Base-by-base conservation (phyloP, 2,888 invertebrate genomes). In the Tyria jacobaeae region DNA sequence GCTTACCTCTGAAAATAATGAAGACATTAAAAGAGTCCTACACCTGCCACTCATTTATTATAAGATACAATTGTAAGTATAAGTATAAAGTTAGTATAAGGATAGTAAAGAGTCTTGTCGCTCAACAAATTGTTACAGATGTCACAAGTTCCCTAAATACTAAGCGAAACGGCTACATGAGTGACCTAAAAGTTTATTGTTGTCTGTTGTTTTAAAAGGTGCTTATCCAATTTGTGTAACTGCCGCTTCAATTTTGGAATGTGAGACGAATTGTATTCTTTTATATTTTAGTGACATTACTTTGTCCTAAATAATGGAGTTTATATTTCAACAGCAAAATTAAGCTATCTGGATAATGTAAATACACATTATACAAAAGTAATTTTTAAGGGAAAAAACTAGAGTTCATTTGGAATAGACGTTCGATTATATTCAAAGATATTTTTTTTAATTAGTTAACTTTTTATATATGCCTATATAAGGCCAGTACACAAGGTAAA, bases 171-270 rank as follows among this genome's bases (percentile, higher is more conserved):
- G 66, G 62, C 69, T 71, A 64, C 7, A 14, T 71, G 62, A 60
- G 59, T 31, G 69, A 73, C 73, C 73, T 71, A 62, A 70, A 73
- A 73, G 65, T 73, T 73, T 71, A 71, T 60, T 27, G 60, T 52
- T 49, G 47, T 57, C 59, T 58, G 41, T 48, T 73, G 62, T 71
- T 69, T 55, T 57, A 61, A 62, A 66, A 63, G 58, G 64, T 66
- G 67, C 56, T 61, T 60, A 63, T 57, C 57, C 59, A 64, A 62
- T 69, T 69, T 64, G 60, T 60, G 37, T 53, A 60, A 17, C 31
- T 21, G 56, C 37, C 56, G 21, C 34, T 68, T 37, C 31, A 58
- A 60, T 51, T 67, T 63, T 58, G 68, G 63, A 64, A 64, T 57
- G 64, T 60, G 63, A 70, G 63, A 52, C 1, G 50, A 57, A 50